Conservation (phyloP, 2,888 invertebrate genomes). For the Platycheirus albimanus region DNA sequence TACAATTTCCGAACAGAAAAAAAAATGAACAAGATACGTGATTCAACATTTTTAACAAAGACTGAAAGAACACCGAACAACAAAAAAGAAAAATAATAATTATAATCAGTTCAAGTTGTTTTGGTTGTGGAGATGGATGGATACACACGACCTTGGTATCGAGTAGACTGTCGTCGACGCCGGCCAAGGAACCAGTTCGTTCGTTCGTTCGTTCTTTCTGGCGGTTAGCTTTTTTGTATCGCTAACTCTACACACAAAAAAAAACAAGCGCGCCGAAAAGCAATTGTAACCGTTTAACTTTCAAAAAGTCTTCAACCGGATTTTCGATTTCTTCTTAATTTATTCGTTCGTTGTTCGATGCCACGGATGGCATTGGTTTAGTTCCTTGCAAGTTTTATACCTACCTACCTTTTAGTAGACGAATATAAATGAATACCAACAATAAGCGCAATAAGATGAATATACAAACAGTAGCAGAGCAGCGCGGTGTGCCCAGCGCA, state of each 20-base stretch:
- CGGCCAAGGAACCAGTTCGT: conserved; percentile 23
- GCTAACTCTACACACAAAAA: neutral
- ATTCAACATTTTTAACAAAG: conserved; percentile 55
- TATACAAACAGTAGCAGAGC: too few species aligned
- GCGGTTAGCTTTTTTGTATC: conserved; percentile 7
- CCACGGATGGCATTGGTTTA: neutral
- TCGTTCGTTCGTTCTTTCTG: conserved; percentile 4
- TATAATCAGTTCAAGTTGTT: conserved; percentile 48
- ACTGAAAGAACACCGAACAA: conserved; percentile 22
- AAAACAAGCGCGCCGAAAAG: conserved; percentile 54
- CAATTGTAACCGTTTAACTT: conserved; percentile 64
- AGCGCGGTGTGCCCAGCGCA: too few species aligned
- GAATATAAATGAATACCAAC: conserved; percentile 7
- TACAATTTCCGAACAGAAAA: conserved; percentile 15
- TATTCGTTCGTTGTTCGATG: conserved; percentile 27
- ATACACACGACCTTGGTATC: conserved; percentile 69
- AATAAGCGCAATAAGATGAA: neutral
- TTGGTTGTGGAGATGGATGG: conserved; percentile 53
- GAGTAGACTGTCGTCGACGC: conserved; percentile 13
- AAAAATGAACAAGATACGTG: conserved; percentile 40
- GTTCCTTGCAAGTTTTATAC: conserved; percentile 5
- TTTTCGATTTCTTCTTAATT: conserved; percentile 41
- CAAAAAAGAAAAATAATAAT: too few species aligned
- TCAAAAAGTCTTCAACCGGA: conserved; percentile 62
- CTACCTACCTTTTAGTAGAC: neutral